Base-by-base conservation (phyloP, 2,797 vertebrate species). In the Notolabrus celidotus region DNA sequence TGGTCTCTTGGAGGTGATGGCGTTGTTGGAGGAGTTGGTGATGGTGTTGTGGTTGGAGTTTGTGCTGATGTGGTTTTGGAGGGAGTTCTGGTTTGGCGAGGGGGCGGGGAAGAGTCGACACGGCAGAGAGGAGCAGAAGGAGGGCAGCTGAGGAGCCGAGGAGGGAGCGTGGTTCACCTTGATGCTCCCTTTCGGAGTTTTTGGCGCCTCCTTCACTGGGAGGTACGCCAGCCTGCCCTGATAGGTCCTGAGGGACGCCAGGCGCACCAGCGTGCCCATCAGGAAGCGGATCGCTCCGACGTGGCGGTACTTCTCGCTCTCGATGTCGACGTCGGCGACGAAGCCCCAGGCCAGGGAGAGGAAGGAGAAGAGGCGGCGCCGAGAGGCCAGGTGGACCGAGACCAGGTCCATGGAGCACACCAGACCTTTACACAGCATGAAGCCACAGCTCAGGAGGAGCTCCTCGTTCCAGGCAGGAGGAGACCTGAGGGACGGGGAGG, bases 341-440 rank as follows among this genome's bases (percentile, higher is more conserved):
- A 99, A 97, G 67, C 97, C 97, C 97, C 97, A 98, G 47, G 97
- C 94, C 5, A 99, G 85, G 51, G 97, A 96, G 1, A 99, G 97
- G 89, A 97, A 97, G 34, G 97, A 99, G 88, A 97, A 98, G 86
- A 97, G 80, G 14, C 91, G 96, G 23, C 76, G 92, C 20, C 91
- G 93, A 0, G 97, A 97, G 36, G 93, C 91, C 0, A 94, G 91
- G 59, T 86, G 95, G 73, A 99, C 80, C 0, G 97, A 99, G 33
- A 97, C 93, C 62, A 99, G 91, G 88, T 97, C 96, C 93, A 97
- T 84, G n/a, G 94, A 92, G 0, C 93, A 86, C 43, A 96, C 91
- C 67, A 94, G 90, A 63, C 97, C 93, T 77, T 95, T 95, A 83
- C 97, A 99, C 57, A 98, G 88, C 84, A 97, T 87, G 88, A 93